Base-by-base conservation (phyloP, 2,888 invertebrate species). In the Electrophaes corylata region DNA sequence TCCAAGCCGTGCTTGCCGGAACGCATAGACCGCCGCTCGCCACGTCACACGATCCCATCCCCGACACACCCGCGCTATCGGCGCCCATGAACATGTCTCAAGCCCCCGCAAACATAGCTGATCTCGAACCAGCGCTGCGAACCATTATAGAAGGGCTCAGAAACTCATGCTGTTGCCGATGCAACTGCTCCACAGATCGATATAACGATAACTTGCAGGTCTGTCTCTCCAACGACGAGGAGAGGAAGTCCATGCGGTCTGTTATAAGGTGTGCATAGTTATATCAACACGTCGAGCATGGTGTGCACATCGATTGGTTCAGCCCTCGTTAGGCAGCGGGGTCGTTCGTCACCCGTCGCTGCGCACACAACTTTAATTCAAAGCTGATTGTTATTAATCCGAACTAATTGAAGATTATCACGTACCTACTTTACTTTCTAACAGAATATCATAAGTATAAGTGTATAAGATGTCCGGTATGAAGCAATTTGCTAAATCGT, bases 201-300 rank as follows among this genome's bases (percentile, higher is more conserved):
- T 78, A 82, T 81, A 86, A 88, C 79, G 85, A 89, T 81, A 88
- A 88, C 84, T 89, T 92, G 81, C 92, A 92, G 88, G 91, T 92
- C 87, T 92, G 90, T 90, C 90, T 90, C 85, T 81, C 88, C 81
- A 83, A 85, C 71, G 84, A 84, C 73, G 84, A 87, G 78, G 86
- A 90, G 81, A 92, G 90, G 84, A 93, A 93, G 78, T 91, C 93
- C 63, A 92, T 94, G 91, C 92, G 93, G 65, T 94, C 94, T 33
- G 94, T 94, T 61, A 93, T 94, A 83, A 94, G 94, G 94, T 94
- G 93, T 84, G 87, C 82, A 79, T 66, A 79, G 29, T n/a, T 41
- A 16, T 23, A 54, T 41, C 19, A 19, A 10, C 23, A 47, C 26
- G 41, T 43, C 33, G 43, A 33, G 19, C 29, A 12, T 29, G 31